Base-by-base conservation (phyloP, 2,888 invertebrate genomes). In the Boloria euphrosyne region DNA sequence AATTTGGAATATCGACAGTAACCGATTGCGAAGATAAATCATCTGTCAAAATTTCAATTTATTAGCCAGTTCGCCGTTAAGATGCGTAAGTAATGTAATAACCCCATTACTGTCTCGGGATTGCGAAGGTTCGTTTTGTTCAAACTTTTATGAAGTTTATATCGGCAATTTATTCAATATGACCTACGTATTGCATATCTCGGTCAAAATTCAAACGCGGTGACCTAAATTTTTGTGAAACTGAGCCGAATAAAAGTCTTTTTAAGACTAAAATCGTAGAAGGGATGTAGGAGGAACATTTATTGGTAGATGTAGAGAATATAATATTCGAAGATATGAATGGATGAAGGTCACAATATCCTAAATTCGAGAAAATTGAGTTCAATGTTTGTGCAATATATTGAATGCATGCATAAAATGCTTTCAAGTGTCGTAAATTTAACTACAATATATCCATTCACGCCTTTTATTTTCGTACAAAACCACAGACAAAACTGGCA, bases 111-210 rank as follows among this genome's bases (percentile, higher is more conserved):
- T 62, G 60, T 65, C 62, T 51, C 62, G 49, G 67, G 60, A 67
- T 67, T 67, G 57, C 65, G 62, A 63, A 65, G 59, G 27, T 60
- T 54, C 38, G 52, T 51, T 59, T 47, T 52, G 17, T 66, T 22
- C 54, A 27, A 66, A 10, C 57, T 67, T 71, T 70, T 68, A 70
- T 65, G 58, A 47, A 47, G 50, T 49, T 71, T 71, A 65, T 67
- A 68, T 68, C 38, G 68, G 61, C 65, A 67, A 68, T 69, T 66
- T 72, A 64, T 61, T 71, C 47, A 50, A 46, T 63, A 14, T 67
- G 64, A 62, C 62, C 66, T 65, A 38, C 46, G 53, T 38, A 55
- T 59, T 49, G 50, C 46, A 50, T 53, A 67, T 68, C 62, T 70
- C 60, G 63, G 68, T 62, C 55, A 62, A 53, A 66, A 65, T 47